Conservation (phyloP, 2,797 vertebrate species). For the Phylloscopus collybita region DNA sequence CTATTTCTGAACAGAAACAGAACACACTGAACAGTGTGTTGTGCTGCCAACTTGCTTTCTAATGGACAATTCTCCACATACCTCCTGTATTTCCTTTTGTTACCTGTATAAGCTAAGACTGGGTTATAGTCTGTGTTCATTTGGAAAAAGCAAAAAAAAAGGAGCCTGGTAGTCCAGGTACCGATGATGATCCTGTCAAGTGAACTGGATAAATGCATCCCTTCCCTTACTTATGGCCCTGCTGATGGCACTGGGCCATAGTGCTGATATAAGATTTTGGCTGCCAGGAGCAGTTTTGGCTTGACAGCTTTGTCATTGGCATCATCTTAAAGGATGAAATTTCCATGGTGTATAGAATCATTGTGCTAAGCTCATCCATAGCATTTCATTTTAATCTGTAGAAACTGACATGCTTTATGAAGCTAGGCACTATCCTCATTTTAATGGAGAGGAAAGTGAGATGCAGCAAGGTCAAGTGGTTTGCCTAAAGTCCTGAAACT, state of each 20-base stretch:
- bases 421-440: background rate
- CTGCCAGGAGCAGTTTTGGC: slow-evolving; percentile 13
- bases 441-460: slow-evolving; percentile 32
- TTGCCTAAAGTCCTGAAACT: background rate
- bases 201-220: background rate
- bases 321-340: slow-evolving; percentile 21
- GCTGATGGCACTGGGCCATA: background rate
- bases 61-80: background rate
- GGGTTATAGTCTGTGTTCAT: background rate
- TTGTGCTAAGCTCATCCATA: background rate
- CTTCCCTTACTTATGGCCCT: background rate
- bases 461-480: slow-evolving; percentile 26
- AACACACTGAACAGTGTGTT: background rate
- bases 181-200: background rate
- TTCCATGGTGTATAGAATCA: slow-evolving; percentile 5
- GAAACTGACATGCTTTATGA: slow-evolving; percentile 35
- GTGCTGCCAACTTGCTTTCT: background rate
- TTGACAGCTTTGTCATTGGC: slow-evolving; percentile 44
- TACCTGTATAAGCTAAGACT: background rate
- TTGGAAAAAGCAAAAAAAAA: background rate
- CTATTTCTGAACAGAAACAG: background rate
- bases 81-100: background rate
- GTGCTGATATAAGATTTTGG: slow-evolving; percentile 34
- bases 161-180: background rate
- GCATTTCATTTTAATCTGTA: slow-evolving; percentile 40